Evolutionary conservation across 2,113 vertebrate genomes (phyloP), one percentile per base, ranked within the genome.

Genomic region (Coptodon rendalli): DNA sequence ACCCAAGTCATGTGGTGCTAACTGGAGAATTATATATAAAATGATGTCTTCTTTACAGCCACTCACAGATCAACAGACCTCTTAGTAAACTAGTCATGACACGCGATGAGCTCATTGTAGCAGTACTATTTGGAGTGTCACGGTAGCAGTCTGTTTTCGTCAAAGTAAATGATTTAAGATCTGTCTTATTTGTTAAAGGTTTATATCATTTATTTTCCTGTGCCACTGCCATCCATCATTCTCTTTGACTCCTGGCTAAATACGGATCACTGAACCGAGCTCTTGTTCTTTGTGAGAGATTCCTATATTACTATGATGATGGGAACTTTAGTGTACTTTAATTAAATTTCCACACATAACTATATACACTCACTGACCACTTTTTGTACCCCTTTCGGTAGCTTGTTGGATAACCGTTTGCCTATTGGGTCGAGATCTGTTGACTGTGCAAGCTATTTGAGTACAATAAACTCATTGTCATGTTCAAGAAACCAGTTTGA

Each of bases 41-140:
- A 82, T 63, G 52, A 86, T 91, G 81, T 86, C 82, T 90, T 82
- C 84, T 82, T 80, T 48, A 22, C 56, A 50, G 36, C 29, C 48
- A 1, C 59, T 79, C 24, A 36, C 53, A 73, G 66, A 73, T 84
- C 14, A 81, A 22, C 52, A 82, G 61, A 66, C 81, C 40, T 82
- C 82, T 89, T 50, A 43, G 31, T 48, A 78, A 87, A 90, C 38
- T 87, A 88, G 54, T 45, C 66, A 87, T 80, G 79, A 88, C 22
- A 54, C 61, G 68, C 86, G 68, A 87, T 83, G 89, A 80, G 66
- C 29, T 88, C 22, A 19, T 19, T 78, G 68, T 57, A 34, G 45
- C 9, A 76, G 12, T 13, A 57, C 38, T 85, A 29, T 56, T 89
- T 76, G 73, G 61, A 54, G 78, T 12, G 57, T 40, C 57, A 16